These are phyloP conservation scores for Apostichopus japonicus DNA, from an alignment of 35 echinoderm and acorn worm genomes.

Conservation along the genomic window DNA sequence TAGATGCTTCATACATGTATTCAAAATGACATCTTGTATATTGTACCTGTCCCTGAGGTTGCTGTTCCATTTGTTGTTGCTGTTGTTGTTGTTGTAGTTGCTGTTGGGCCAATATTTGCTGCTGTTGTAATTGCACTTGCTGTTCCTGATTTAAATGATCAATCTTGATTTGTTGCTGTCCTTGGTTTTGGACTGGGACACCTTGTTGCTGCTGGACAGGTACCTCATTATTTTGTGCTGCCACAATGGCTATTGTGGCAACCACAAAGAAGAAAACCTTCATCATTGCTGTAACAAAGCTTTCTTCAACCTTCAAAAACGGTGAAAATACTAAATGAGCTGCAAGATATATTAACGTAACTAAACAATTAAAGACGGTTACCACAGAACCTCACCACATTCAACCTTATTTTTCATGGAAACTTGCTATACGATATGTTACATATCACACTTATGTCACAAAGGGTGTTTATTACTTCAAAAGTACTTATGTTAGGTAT, in stretches of 20 bases:
- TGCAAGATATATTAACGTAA: too few relatives aligned
- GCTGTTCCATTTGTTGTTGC: too few relatives aligned
- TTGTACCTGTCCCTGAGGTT: not conserved
- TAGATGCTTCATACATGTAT: too few relatives aligned
- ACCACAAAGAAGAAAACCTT: not conserved
- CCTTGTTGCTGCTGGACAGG: conserved; percentile 23
- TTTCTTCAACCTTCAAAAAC: not conserved
- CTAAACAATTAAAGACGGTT: too few relatives aligned
- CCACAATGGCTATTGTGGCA: not conserved
- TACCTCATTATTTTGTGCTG: not conserved
- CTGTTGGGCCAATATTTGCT: not conserved
- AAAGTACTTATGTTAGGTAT: too few relatives aligned
- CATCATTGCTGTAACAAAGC: not conserved
- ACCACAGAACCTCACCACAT: too few relatives aligned
- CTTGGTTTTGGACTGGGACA: conserved; percentile 18
- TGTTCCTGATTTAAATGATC: not conserved
- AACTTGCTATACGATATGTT: too few relatives aligned
- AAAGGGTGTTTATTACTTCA: too few relatives aligned
- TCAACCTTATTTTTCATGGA: too few relatives aligned
- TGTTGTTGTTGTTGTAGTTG: not conserved
- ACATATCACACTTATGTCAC: too few relatives aligned
- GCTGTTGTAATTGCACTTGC: not conserved
- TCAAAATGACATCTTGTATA: not conserved
- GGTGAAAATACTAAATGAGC: too few relatives aligned
- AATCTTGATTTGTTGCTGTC: not conserved